Conservation (phyloP, 2,888 invertebrate genomes). For the Caenorhabditis macrosperma region DNA sequence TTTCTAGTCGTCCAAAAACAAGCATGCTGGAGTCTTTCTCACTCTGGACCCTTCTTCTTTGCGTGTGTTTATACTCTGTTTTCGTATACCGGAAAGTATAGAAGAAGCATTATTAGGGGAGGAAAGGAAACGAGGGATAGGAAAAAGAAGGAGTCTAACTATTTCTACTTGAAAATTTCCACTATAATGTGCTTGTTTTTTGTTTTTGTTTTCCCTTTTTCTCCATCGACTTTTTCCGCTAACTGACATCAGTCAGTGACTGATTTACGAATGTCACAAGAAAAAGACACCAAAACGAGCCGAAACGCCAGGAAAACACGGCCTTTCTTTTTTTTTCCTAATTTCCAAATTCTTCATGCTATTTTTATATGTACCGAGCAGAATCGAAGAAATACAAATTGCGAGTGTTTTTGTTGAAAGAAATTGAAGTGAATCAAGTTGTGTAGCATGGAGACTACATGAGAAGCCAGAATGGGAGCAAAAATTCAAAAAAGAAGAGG, state of each 20-base stretch:
- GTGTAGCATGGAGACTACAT: neutral
- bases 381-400: neutral
- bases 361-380: neutral
- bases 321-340: neutral
- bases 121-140: neutral
- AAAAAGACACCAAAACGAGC: conserved; percentile 40
- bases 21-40: conserved; percentile 27
- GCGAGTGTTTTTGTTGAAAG: neutral
- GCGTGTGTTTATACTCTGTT: conserved; percentile 31
- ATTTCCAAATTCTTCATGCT: neutral
- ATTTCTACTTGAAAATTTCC: conserved; percentile 48
- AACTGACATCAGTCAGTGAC: conserved; percentile 53
- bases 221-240: conserved; percentile 10
- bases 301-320: neutral
- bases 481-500: neutral
- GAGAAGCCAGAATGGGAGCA: neutral
- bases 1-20: conserved; percentile 37
- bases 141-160: conserved; percentile 30
- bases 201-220: conserved; percentile 37
- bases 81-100: conserved; percentile 42
- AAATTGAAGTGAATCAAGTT: too few relatives aligned
- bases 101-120: conserved; percentile 22
- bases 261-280: conserved; percentile 53
- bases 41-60: neutral
- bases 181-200: conserved; percentile 57